These are phyloP conservation scores for Eublepharis macularius DNA, from an alignment of 2,113 vertebrate species.

Conservation along the genomic window DNA sequence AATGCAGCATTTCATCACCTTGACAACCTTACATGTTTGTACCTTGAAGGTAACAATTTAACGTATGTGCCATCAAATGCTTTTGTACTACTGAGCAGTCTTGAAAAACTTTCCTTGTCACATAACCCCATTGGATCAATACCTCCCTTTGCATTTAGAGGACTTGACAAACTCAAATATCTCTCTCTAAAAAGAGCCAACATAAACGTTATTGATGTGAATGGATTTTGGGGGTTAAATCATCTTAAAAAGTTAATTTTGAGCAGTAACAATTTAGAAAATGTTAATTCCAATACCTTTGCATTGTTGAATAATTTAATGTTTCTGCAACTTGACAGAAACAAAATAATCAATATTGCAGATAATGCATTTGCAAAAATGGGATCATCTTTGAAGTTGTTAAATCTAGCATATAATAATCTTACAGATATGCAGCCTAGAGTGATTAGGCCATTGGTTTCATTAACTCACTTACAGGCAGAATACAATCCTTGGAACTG, in stretches of 20 bases:
- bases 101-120: conserved; percentile 75
- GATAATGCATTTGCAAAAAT: conserved; percentile 72
- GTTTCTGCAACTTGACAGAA: conserved; percentile 74
- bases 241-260: conserved; percentile 73
- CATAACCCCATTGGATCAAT: conserved; percentile 68
- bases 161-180: conserved; percentile 67
- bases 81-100: conserved; percentile 68
- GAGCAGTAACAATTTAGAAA: conserved; percentile 73
- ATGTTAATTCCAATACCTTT: conserved; percentile 70
- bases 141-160: conserved; percentile 73
- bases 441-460: conserved; percentile 74
- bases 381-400: conserved; percentile 73
- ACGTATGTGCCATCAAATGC: conserved; percentile 69
- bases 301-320: conserved; percentile 66
- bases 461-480: conserved; percentile 74
- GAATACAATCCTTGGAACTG: conserved; percentile 80
- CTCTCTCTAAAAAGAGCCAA: conserved; percentile 69
- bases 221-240: conserved; percentile 72
- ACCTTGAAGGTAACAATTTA: conserved; percentile 74
- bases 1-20: conserved; percentile 70
- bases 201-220: conserved; percentile 65
- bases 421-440: conserved; percentile 75
- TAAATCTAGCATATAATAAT: conserved; percentile 80
- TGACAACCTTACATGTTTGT: conserved; percentile 69
- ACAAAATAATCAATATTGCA: conserved; percentile 70